These are phyloP conservation scores for Acyrthosiphon pisum DNA, from an alignment of 1,140 invertebrate genomes.

Conservation along the genomic window DNA sequence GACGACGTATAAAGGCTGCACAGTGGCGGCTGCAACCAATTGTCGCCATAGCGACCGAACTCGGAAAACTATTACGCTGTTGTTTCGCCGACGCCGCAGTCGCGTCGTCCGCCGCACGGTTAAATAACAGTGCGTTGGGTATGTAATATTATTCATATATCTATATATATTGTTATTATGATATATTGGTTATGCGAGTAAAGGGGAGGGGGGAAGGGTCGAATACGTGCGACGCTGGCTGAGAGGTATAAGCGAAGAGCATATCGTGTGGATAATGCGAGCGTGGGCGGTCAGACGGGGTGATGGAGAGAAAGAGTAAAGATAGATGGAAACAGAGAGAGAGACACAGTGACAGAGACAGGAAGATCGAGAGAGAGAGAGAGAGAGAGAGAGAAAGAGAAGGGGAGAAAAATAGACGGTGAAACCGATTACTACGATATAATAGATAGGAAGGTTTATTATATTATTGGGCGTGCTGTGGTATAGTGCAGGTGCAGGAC, in stretches of 20 bases:
- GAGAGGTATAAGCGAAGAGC: background rate
- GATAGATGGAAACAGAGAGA: background rate
- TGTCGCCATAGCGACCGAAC: conserved; percentile 32
- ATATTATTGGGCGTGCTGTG: background rate
- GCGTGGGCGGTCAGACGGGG: background rate
- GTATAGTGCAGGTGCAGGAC: background rate
- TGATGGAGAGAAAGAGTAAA: background rate
- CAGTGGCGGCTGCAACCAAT: background rate
- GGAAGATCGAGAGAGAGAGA: too few species aligned
- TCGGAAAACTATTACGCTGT: background rate
- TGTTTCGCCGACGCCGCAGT: background rate
- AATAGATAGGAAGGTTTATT: too few species aligned
- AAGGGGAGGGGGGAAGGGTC: too few species aligned
- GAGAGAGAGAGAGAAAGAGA: background rate
- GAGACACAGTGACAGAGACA: too few species aligned
- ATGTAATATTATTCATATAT: background rate
- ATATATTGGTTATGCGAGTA: background rate
- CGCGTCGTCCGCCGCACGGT: background rate
- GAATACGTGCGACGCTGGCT: background rate
- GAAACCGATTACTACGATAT: background rate
- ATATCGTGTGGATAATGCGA: background rate
- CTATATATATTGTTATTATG: background rate
- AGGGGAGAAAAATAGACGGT: background rate
- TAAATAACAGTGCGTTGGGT: background rate
- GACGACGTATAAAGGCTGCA: background rate